These are phyloP conservation scores for Lepisosteus oculatus DNA, from an alignment of 2,113 vertebrate species.

Conservation along the genomic window DNA sequence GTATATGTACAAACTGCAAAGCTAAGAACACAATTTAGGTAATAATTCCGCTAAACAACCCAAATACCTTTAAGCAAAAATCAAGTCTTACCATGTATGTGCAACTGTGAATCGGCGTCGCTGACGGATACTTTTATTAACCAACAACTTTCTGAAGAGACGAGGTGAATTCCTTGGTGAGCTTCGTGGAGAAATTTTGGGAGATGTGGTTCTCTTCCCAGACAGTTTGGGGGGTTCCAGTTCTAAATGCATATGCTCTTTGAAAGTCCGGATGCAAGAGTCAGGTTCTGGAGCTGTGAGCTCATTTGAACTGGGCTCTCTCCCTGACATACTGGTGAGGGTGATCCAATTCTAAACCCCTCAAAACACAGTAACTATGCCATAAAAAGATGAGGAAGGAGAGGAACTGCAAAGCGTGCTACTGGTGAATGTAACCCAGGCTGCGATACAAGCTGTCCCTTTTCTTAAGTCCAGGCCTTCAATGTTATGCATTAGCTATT, in stretches of 20 bases:
- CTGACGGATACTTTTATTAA: slow-evolving; percentile 96
- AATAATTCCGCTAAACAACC: background rate
- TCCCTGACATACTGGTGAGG: slow-evolving; percentile 73
- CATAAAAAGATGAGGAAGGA: background rate
- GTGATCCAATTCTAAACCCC: slow-evolving; percentile 9
- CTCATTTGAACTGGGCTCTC: slow-evolving; percentile 72
- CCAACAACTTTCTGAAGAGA: slow-evolving; percentile 96
- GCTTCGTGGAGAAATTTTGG: slow-evolving; percentile 94
- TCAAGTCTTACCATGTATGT: slow-evolving; percentile 87
- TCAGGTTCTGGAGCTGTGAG: slow-evolving; percentile 74
- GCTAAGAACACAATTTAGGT: background rate
- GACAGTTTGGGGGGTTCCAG: slow-evolving; percentile 86
- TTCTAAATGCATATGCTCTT: slow-evolving; percentile 97
- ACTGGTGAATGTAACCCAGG: too few species aligned
- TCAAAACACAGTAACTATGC: slow-evolving; percentile 4
- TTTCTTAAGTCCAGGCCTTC: too few species aligned
- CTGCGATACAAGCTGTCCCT: too few species aligned
- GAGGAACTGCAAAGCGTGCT: too few species aligned
- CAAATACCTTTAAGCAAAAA: background rate
- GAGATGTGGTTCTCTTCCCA: slow-evolving; percentile 84
- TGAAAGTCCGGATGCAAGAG: slow-evolving; percentile 91
- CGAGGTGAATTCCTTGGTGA: slow-evolving; percentile 84
- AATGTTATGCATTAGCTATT: background rate
- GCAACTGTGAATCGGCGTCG: slow-evolving; percentile 94
- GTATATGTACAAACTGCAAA: too few species aligned